Evolutionary conservation across 2,113 vertebrate species (phyloP), one percentile per base, ranked within the genome.

Genomic region (Agelaius phoeniceus): DNA sequence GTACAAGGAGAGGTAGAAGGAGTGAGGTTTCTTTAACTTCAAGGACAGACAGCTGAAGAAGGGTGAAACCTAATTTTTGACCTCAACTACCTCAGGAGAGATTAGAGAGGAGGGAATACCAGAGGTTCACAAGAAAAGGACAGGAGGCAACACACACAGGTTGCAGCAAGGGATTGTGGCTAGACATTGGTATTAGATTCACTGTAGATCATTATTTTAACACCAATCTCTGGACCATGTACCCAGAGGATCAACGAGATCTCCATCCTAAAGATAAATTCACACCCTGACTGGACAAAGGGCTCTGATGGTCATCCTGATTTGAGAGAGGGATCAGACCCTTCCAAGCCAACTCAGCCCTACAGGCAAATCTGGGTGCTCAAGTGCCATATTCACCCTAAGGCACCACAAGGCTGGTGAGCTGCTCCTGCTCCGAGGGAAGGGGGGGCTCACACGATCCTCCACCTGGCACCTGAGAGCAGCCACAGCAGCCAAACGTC

Each of bases 1-100:
- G 4, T 15, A 43, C 0, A 0, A 80, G 27, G 14, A 66, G 10
- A 78, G 22, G 52, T 0, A 3, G 37, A 37, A 37, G 48, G 11
- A 43, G 9, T 1, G 11, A 87, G 35, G 31, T 13, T 44, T 55
- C 19, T 57, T 71, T 55, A 62, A 30, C 37, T 21, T 66, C 23
- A 33, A 82, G 39, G 22, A 52, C 11, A 69, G 46, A 68, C 0
- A 1, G 21, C 20, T 76, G 68, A 76, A 58, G 37, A 57, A 28
- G 9, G 24, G 16, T 33, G 28, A 91, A 83, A 39, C 12, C 26
- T 14, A 41, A n/a, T 37, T 4, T 1, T 31, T 67, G 27, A 58
- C 23, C 9, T n/a, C 44, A 24, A 6, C 8, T 39, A 15, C 18
- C 37, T 20, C 48, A 52, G 27, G 24, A 39, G 52, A 75, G 23